phyloP scores from a whole-genome alignment of 2,113 vertebrate species.

The Ginglymostoma cirratum region DNA sequence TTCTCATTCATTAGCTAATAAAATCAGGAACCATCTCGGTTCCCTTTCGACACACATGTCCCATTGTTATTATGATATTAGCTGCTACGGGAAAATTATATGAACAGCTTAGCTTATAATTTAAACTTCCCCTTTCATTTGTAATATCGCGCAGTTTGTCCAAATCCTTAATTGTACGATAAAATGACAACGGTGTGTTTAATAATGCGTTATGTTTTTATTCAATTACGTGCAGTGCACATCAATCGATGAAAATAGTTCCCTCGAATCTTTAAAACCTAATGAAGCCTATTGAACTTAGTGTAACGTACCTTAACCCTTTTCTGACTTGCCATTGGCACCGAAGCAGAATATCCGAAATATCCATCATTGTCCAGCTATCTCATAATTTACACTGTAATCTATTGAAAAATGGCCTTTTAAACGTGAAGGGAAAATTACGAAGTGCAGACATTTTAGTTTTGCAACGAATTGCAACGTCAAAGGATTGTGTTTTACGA shows the following conservation, averaged over 20 bases:
- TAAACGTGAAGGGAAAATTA: neutral
- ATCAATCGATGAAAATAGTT: neutral
- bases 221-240: neutral
- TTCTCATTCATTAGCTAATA: neutral
- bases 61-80: neutral
- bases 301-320: neutral
- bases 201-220: conserved; percentile 20
- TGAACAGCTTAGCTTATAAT: neutral
- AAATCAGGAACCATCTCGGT: neutral
- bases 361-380: neutral
- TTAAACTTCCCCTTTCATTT: neutral
- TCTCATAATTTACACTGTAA: neutral
- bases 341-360: neutral
- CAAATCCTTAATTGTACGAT: conserved; percentile 5
- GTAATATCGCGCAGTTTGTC: too few species aligned
- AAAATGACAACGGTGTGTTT: neutral
- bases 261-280: neutral
- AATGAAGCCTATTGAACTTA: neutral
- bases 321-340: neutral
- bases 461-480: neutral
- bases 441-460: neutral
- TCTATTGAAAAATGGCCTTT: neutral
- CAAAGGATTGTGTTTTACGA: neutral
- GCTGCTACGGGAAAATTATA: neutral
- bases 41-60: neutral